Percentiles rank a stretch among this genome's conserved stretches.
Conservation (phyloP, 2,888 invertebrate genomes). For the Oligia latruncula region DNA sequence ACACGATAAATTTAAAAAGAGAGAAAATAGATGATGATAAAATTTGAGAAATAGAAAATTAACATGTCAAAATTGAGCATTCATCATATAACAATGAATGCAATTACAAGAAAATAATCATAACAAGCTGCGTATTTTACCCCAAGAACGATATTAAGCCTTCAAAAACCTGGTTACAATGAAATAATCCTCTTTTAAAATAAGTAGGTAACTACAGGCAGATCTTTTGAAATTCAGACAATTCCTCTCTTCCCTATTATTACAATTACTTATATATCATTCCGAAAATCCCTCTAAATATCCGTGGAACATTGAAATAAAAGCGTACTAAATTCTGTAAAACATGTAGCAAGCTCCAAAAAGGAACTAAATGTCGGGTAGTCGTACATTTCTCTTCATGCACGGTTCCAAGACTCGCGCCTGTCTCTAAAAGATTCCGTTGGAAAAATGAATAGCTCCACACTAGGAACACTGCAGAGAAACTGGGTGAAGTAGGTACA, state of each 20-base stretch:
- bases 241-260: neutral
- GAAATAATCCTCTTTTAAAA: neutral
- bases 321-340: slow-evolving; percentile 39
- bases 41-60: too few species aligned
- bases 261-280: neutral
- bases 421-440: slow-evolving; percentile 56
- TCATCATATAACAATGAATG: too few species aligned
- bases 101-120: too few species aligned
- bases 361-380: slow-evolving; percentile 44
- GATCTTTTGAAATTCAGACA: neutral
- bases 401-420: slow-evolving; percentile 47
- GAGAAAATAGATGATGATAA: too few species aligned
- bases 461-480: slow-evolving; percentile 36
- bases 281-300: slow-evolving; percentile 14
- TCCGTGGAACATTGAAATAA: slow-evolving; percentile 37
- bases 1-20: too few species aligned
- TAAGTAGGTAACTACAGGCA: neutral
- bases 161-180: too few species aligned
- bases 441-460: slow-evolving; percentile 48
- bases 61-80: too few species aligned
- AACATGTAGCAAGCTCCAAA: slow-evolving; percentile 36
- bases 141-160: neutral
- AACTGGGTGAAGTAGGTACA: slow-evolving; percentile 18
- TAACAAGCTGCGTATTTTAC: neutral
- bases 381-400: slow-evolving; percentile 59